Base-by-base conservation (phyloP, 2,113 vertebrate species). In the Lasiurus borealis region DNA sequence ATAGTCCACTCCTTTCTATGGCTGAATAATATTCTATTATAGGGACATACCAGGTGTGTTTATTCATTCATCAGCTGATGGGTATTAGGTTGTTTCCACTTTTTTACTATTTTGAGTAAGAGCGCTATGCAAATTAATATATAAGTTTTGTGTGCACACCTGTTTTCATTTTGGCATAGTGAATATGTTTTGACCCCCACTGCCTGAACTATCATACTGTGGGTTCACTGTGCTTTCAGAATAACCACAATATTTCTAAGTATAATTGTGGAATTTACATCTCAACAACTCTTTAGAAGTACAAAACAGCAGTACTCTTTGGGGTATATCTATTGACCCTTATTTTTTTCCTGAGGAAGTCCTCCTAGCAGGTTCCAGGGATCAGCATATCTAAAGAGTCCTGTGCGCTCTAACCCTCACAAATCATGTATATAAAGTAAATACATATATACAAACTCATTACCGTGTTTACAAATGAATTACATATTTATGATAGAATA, bases 381-480 rank as follows among this genome's bases (percentile, higher is more conserved):
- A 48, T 62, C 36, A 84, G 12, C 10, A 54, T 36, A 85, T 82
- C 36, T 93, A 72, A 96, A 62, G 48, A 86, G 52, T 16, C 21
- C 15, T 64, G 34, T 50, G 15, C 31, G n/a, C 8, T 46, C 9
- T 27, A 68, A 10, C 4, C 54, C 21, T 76, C 62, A 54, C 73
- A 76, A 81, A 91, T 82, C 23, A 73, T 6, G 27, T 50, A 54
- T 29, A 59, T 50, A 64, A 64, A 27, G 23, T 40, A 73, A 2
- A 25, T 3, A 50, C 29, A 25, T 8, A 36, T 27, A n/a, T 44
- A 52, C 3, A 40, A 48, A 71, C 31, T 64, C 50, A 66, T 34
- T 46, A 52, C 40, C 80, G 14, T 90, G 46, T 92, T 96, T 95
- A 64, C 90, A 94, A 96, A 93, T 59, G 95, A 72, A 95, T 94